Base-by-base conservation (phyloP, 2,888 invertebrate species). In the Leptopilina syphax region DNA sequence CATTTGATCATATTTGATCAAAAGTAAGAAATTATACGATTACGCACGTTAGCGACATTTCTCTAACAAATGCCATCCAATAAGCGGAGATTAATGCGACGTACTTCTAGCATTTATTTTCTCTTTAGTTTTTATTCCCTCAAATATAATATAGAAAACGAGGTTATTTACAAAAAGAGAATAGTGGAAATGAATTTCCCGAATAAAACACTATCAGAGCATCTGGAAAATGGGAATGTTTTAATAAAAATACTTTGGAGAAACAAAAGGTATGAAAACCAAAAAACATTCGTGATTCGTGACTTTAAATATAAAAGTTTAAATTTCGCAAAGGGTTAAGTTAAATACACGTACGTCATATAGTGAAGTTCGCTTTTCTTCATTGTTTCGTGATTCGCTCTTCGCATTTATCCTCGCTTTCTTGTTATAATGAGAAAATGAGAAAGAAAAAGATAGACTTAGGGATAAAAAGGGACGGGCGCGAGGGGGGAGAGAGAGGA, bases 381-480 rank as follows among this genome's bases (percentile, higher is more conserved):
- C 73, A 73, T 73, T 73, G 73, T 73, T 73, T 73, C 57, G 18
- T 73, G 57, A 73, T 73, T 73, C 73, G 73, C 73, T 73, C 73
- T 54, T 73, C 41, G 57, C n/a, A 73, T 73, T 73, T 60, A 73
- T 60, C 73, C 73, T 41, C 73, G 73, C 73, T 73, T 73, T 73
- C 57, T 73, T 73, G 54, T 73, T 57, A 54, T 73, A 73, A 73
- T 73, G 73, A 73, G 57, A 60, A 73, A 73, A 73, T 73, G 57
- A 57, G 73, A 73, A 73, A 73, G 73, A 73, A 34, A 73, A 73
- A 73, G 57, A 73, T 60, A 73, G 41, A 57, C 1, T 57, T 41
- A 41, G 34, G 57, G 73, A 73, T 73, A 34, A 57, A 73, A 73
- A n/a, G 41, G 57, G 73, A 41, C n/a, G 34, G 57, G 18, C 57